Base-by-base conservation (phyloP, 2,888 invertebrate genomes). In the Cordylochernes scorpioides region DNA sequence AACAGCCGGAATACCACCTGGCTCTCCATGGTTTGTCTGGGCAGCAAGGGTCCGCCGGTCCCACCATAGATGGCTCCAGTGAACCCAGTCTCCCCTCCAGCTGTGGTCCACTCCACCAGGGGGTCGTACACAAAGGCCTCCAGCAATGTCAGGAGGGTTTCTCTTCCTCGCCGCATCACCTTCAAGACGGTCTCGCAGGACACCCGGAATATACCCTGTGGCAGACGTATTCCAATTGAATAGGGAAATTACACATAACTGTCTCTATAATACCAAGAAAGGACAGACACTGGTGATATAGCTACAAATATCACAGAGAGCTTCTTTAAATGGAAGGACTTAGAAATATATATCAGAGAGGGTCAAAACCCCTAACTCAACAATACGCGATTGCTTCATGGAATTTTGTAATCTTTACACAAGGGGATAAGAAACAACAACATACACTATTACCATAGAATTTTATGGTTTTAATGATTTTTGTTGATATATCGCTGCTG, bases 101-200 rank as follows among this genome's bases (percentile, higher is more conserved):
- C 70, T 26, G 38, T 34, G 3, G 84, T 78, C 94, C 94, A 94
- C 57, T 94, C 94, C 33, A 94, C 80, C 39, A 94, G 60, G 1
- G 94, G 94, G 58, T 94, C 94, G 55, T 91, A 91, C 27, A 91
- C 82, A 57, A 94, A 94, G 2, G 91, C 88, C 51, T 94, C 91
- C 32, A 94, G 58, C 8, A 94, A 61, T 0, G 86, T 88, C 14
- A 91, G 61, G 36, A 94, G 58, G 0, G 86, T 86, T 55, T 88
- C 88, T 13, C 80, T 64, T 3, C 84, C 86, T 45, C 74, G 71
- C 7, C 88, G 69, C 67, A 97, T 70, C 3, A 75, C 74, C 49
- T 72, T 68, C 38, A 94, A 57, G 1, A 88, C 86, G 55, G 84
- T 74, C 47, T 80, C 80, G 50, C 80, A 80, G 0, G 84, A 74